phyloP scores from a whole-genome alignment of 2,888 invertebrate species.

The Folsomia manolachei region DNA sequence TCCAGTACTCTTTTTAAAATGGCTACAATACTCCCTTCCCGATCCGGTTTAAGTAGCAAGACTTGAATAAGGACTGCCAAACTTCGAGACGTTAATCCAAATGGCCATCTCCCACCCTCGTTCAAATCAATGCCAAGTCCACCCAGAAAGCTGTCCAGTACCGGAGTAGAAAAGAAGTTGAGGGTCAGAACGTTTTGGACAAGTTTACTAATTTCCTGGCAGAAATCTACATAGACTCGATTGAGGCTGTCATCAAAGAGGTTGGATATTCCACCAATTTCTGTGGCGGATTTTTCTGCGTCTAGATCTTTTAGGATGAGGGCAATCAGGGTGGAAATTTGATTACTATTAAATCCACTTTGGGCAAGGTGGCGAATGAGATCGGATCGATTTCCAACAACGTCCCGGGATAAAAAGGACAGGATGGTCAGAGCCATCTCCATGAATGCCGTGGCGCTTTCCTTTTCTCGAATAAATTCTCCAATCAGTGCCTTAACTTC shows the following conservation, averaged over 20 bases:
- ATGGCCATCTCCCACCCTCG: conserved; percentile 64
- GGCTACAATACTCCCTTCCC: conserved; percentile 82
- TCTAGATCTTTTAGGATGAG: conserved; percentile 83
- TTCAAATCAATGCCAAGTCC: conserved; percentile 70
- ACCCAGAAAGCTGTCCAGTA: conserved; percentile 69
- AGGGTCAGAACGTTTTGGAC: conserved; percentile 75
- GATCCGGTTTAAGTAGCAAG: conserved; percentile 76
- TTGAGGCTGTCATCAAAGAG: conserved; percentile 72
- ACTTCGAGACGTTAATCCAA: conserved; percentile 74
- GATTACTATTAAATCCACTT: conserved; percentile 76
- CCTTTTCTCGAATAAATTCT: conserved; percentile 68
- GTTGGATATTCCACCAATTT: conserved; percentile 69
- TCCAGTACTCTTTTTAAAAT: conserved; percentile 89
- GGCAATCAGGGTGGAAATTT: conserved; percentile 81
- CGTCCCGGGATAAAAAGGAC: conserved; percentile 76
- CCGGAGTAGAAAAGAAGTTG: conserved; percentile 64
- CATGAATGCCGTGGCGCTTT: conserved; percentile 81
- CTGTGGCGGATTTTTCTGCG: conserved; percentile 79
- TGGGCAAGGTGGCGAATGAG: conserved; percentile 65
- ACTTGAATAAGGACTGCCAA: conserved; percentile 80
- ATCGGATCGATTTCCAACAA: conserved; percentile 70
- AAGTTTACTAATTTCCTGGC: conserved; percentile 73
- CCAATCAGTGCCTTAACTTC: conserved; percentile 39
- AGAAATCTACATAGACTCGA: conserved; percentile 70
- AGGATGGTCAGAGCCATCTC: conserved; percentile 82